Evolutionary conservation across 2,888 invertebrate species (phyloP).

Genomic region (Leptura quadrifasciata): DNA sequence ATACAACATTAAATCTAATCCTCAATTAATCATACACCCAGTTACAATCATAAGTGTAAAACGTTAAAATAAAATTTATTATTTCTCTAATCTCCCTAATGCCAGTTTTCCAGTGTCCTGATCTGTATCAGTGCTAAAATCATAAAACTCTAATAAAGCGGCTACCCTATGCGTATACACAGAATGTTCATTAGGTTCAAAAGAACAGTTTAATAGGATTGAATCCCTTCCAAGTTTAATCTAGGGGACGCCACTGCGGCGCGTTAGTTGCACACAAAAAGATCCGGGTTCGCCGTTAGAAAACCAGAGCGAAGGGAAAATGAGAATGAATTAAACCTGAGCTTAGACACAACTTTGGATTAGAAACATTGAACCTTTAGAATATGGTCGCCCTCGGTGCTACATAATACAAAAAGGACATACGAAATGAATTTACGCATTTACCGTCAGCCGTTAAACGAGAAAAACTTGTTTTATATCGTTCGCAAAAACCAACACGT

Average conservation of each 20-base stretch:
- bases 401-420: slow-evolving; percentile 13
- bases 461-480: slow-evolving; percentile 13
- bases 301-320: slow-evolving; percentile 36
- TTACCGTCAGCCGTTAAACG: not conserved
- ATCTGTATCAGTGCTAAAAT: slow-evolving; percentile 1
- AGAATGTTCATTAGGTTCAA: slow-evolving; percentile 22
- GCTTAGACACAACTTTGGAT: slow-evolving; percentile 34
- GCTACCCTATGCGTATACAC: not conserved
- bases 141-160: not conserved
- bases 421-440: slow-evolving; percentile 9
- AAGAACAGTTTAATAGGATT: slow-evolving; percentile 23
- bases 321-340: slow-evolving; percentile 38
- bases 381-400: not conserved
- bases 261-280: slow-evolving; percentile 36
- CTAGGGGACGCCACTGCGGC: slow-evolving; percentile 19
- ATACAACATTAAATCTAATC: not conserved
- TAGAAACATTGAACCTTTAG: slow-evolving; percentile 23
- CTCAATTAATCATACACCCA: not conserved
- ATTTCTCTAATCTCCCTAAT: not conserved
- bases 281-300: slow-evolving; percentile 26
- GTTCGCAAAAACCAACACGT: not conserved
- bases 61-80: not conserved
- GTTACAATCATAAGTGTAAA: not conserved
- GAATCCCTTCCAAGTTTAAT: slow-evolving; percentile 30
- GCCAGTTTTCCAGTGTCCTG: not conserved